Evolutionary conservation across 1,140 invertebrate genomes (phyloP), one percentile per base, ranked within the genome.

Genomic region (Lethrus apterus): DNA sequence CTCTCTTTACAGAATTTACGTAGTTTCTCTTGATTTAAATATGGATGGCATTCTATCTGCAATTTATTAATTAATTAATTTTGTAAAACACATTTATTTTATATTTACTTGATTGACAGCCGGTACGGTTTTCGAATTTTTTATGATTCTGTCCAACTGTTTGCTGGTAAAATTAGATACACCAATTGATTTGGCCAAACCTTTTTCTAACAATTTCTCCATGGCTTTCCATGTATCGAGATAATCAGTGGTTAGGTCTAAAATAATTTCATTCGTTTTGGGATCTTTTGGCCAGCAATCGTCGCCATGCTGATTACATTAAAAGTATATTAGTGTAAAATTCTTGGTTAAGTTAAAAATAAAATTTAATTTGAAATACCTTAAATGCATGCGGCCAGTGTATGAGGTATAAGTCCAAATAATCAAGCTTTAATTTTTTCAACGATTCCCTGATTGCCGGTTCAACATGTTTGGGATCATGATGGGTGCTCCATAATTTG

Each of bases 151-250:
- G 7, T 79, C 65, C 24, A 93, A 69, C 62, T 94, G 91, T 48
- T 81, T 66, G 29, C 73, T 78, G 62, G 86, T 92, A 57, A 93
- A 94, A 60, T 93, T 94, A 5, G 87, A 92, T 1, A 93, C 63
- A 2, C 90, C 91, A 48, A 94, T 91, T 7, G 81, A 79, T 56
- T 76, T 82, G 0, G 77, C 69, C 7, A 89, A 65, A 1, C 86
- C 86, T 53, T 79, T 70, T 30, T 77, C 67, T 1, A 79, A 68
- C 43, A 78, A 72, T 18, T 73, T 59, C 62, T 91, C 89, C 79
- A 93, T 82, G 1, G 70, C 78, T 51, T 72, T 76, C 82, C 82
- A 86, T 8, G 83, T 79, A 13, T 79, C 78, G 4, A 78, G 10
- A 48, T 77, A 78, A 53, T 82, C 76, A 69, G 38, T 70, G 62